These are phyloP conservation scores for Microplitis manilae DNA, from an alignment of 2,888 invertebrate genomes.

Conservation along the genomic window DNA sequence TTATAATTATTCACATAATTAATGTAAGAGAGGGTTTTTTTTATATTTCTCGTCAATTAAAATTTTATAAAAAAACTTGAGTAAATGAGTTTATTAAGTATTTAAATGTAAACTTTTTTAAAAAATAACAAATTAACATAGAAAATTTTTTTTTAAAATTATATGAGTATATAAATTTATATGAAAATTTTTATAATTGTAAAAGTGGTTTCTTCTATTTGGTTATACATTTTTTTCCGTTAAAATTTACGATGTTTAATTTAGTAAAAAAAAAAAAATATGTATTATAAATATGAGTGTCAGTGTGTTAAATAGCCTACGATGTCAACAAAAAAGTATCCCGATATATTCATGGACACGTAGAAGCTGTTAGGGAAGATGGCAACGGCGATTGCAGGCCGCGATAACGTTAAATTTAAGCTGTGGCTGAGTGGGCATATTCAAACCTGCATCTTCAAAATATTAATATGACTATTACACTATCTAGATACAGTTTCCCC, in stretches of 20 bases:
- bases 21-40: neutral
- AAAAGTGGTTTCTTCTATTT: neutral
- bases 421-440: slow-evolving; percentile 60
- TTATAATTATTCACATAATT: neutral
- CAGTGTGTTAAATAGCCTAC: neutral
- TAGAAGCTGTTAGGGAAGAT: slow-evolving; percentile 65
- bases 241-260: neutral
- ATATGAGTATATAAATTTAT: neutral
- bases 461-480: slow-evolving; percentile 25
- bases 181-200: neutral
- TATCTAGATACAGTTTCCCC: neutral
- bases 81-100: neutral
- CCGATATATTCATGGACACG: slow-evolving; percentile 67
- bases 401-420: slow-evolving; percentile 61
- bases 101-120: neutral
- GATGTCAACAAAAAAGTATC: slow-evolving; percentile 24
- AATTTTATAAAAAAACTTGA: neutral
- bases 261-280: neutral
- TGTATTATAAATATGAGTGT: neutral
- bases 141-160: neutral
- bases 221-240: neutral
- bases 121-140: neutral
- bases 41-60: neutral
- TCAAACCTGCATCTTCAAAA: slow-evolving; percentile 42
- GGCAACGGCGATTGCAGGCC: slow-evolving; percentile 56